Evolutionary conservation across 2,113 vertebrate genomes (phyloP).

Genomic region (Scomber japonicus): DNA sequence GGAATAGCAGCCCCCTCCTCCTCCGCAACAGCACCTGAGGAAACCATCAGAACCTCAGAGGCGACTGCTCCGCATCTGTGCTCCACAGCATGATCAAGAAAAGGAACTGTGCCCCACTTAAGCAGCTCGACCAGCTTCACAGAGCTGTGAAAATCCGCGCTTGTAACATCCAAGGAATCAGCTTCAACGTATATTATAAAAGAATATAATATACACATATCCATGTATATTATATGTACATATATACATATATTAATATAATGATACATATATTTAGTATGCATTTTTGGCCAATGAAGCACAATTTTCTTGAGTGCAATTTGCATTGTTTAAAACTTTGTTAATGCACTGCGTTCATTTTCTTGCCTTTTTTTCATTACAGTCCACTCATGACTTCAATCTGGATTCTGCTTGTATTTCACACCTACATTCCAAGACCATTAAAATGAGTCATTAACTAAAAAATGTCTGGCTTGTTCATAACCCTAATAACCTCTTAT

Average conservation of each 20-base stretch:
- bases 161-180: background rate
- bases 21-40: conserved; percentile 1
- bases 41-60: background rate
- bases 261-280: too few relatives aligned
- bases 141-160: background rate
- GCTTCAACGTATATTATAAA: background rate
- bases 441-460: background rate
- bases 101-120: conserved; percentile 5
- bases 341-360: background rate
- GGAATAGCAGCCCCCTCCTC: background rate
- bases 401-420: too few relatives aligned
- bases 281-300: too few relatives aligned
- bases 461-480: background rate
- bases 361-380: background rate
- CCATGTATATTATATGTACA: too few relatives aligned
- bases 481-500: background rate
- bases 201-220: too few relatives aligned
- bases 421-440: too few relatives aligned
- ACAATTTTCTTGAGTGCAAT: background rate
- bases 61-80: background rate
- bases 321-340: background rate
- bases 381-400: background rate
- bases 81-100: conserved; percentile 26
- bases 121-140: conserved; percentile 10
- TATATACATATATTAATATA: too few relatives aligned